Conservation (phyloP, 2,113 vertebrate species). For the Dunckerocampus dactyliophorus region DNA sequence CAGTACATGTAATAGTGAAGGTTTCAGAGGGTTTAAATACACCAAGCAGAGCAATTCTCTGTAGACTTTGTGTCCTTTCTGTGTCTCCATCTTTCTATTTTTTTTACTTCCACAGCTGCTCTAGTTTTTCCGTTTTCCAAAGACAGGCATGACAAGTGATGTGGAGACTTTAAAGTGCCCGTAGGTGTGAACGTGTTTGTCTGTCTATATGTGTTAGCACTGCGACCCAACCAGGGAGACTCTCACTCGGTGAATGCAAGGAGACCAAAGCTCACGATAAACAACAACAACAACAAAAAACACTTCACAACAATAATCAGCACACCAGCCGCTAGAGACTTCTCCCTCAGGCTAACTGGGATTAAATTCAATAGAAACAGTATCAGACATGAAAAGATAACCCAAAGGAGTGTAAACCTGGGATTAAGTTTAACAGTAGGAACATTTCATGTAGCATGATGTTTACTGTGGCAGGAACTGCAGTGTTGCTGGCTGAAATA, state of each 20-base stretch:
- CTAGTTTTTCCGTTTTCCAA: slow-evolving; percentile 12
- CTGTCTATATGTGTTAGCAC: slow-evolving; percentile 38
- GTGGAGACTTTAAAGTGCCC: slow-evolving; percentile 25
- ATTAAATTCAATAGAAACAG: slow-evolving; percentile 22
- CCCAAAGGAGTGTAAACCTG: slow-evolving; percentile 1
- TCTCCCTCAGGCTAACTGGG: slow-evolving; percentile 21
- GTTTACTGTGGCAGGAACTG: not conserved
- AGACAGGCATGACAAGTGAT: slow-evolving; percentile 24
- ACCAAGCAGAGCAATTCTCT: not conserved
- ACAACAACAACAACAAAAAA: not conserved
- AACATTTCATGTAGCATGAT: not conserved
- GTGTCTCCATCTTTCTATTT: not conserved
- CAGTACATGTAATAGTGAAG: slow-evolving; percentile 3
- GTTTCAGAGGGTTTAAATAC: slow-evolving; percentile 14
- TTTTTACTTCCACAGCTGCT: not conserved
- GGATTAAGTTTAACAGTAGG: slow-evolving; percentile 13
- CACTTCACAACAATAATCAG: slow-evolving; percentile 14
- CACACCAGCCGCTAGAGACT: slow-evolving; percentile 6
- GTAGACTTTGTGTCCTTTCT: not conserved
- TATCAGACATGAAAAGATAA: slow-evolving; percentile 20
- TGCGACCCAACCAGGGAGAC: slow-evolving; percentile 10
- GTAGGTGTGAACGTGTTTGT: slow-evolving; percentile 40
- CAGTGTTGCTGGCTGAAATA: not conserved
- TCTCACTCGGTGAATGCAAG: slow-evolving; percentile 33
- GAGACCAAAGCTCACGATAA: not conserved